These are phyloP conservation scores for Tribolium madens DNA, from an alignment of 1,140 invertebrate genomes.

Conservation along the genomic window DNA sequence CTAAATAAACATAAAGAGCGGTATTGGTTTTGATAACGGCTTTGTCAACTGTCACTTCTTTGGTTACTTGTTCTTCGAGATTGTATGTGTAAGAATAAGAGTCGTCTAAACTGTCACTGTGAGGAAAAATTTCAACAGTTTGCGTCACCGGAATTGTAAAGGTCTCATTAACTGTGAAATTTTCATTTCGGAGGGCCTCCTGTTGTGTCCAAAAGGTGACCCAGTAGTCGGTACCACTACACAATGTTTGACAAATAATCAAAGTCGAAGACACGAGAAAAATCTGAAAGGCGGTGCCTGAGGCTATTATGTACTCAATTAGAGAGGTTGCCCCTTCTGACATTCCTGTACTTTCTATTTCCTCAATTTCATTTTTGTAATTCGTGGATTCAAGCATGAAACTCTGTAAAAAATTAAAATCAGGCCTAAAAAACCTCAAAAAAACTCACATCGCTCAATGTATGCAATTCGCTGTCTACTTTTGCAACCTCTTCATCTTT, in stretches of 20 bases:
- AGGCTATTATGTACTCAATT: neutral
- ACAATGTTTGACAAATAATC: neutral
- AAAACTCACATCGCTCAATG: constrained; percentile 55
- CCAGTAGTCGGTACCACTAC: neutral
- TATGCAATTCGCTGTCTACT: constrained; percentile 59
- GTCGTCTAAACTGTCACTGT: no score
- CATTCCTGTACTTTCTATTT: neutral
- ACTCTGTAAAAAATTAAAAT: neutral
- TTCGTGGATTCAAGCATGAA: neutral
- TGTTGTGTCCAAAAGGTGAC: constrained; percentile 12
- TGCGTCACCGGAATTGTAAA: neutral
- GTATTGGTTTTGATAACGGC: neutral
- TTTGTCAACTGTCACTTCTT: neutral
- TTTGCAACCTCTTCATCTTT: constrained; percentile 62
- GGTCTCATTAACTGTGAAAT: neutral
- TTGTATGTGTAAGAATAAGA: no score
- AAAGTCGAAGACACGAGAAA: neutral
- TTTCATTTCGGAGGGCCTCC: neutral
- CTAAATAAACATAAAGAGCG: neutral
- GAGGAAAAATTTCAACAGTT: no score
- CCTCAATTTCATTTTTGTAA: neutral
- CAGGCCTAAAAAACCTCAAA: neutral
- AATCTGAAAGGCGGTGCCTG: neutral
- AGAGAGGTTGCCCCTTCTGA: neutral
- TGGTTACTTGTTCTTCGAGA: no score